A percentile compares a stretch with the other conserved stretches of the same genome.
Evolutionary conservation across 1,140 invertebrate genomes (phyloP).

Genomic region (Drusus annulatus): DNA sequence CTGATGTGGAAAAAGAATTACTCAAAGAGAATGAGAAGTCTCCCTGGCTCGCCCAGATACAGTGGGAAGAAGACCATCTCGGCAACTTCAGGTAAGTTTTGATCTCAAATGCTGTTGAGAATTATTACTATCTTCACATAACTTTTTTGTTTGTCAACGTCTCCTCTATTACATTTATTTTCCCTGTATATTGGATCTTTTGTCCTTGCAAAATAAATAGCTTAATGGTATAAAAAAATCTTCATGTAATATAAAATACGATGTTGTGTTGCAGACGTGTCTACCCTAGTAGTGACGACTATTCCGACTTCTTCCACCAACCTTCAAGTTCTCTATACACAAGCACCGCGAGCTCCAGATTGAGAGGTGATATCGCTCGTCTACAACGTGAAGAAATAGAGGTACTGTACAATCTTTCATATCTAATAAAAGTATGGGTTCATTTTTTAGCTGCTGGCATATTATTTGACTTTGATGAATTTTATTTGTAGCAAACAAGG

Average conservation of each 20-base stretch:
- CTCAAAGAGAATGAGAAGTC: slow-evolving; percentile 62
- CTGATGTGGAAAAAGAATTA: slow-evolving; percentile 35
- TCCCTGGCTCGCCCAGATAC: slow-evolving; percentile 75
- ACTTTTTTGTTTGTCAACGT: too few species aligned
- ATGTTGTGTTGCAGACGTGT: slow-evolving; percentile 62
- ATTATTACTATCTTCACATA: too few species aligned
- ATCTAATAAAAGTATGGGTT: too few species aligned
- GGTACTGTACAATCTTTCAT: slow-evolving; percentile 60
- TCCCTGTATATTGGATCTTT: too few species aligned
- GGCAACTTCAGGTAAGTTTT: slow-evolving; percentile 77
- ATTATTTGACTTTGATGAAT: too few species aligned
- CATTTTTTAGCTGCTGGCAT: too few species aligned
- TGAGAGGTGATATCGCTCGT: slow-evolving; percentile 78
- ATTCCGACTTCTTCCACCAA: slow-evolving; percentile 82
- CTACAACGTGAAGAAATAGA: slow-evolving; percentile 76
- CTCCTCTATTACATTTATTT: too few species aligned
- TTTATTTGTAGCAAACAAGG: slow-evolving; percentile 60
- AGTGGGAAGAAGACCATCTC: slow-evolving; percentile 84
- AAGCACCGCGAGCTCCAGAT: slow-evolving; percentile 83
- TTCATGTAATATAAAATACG: too few species aligned
- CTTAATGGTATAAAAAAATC: too few species aligned
- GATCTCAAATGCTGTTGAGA: too few species aligned
- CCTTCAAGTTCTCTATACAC: slow-evolving; percentile 81
- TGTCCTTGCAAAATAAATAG: too few species aligned
- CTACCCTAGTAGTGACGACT: slow-evolving; percentile 72